Evolutionary conservation across 2,797 vertebrate species (phyloP), one percentile per base, ranked within the genome.

Genomic region (Nannoperca australis): DNA sequence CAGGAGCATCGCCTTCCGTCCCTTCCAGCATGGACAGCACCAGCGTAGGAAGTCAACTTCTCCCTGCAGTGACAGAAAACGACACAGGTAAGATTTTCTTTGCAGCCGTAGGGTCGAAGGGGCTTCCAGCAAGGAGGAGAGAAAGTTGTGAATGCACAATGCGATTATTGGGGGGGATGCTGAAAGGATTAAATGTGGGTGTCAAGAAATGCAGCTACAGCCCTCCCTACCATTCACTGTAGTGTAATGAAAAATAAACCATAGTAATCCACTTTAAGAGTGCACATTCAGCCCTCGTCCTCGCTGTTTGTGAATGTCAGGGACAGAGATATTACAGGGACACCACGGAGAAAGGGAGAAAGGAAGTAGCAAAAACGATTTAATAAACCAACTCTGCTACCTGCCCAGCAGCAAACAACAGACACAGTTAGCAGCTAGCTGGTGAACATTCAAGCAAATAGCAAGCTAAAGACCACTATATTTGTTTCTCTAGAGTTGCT

Each of bases 11-110:
- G 54, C 51, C 67, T 50, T 91, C 59, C 84, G 78, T n/a, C 81
- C 88, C 24, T 80, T 88, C 66, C 86, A 85, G 42, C 85, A 85
- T 34, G 74, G 91, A 73, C 87, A 83, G 44, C 80, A 50, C 51
- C 81, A 79, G 1, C 84, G 87, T 7, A 68, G 73, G 53, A 92
- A 86, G 73, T 54, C 83, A n/a, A 45, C 15, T 22, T 90, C 84
- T 44, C 73, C 88, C 17, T 54, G 65, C 61, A 67, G 74, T 13
- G 66, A 71, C 54, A 85, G 86, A 62, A 88, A 76, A 67, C 86
- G 27, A 32, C 83, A 84, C 81, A 86, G 74, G 94, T 94, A 90
- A 85, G 90, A 64, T 5, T n/a, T 53, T 53, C 5, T 50, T 12
- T 40, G 24, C 3, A 40, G 12, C 50, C 4, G 2, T 10, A 0